These are phyloP conservation scores for Geopemphigus sp. DNA, from an alignment of 1,140 invertebrate genomes.

Conservation along the genomic window DNA sequence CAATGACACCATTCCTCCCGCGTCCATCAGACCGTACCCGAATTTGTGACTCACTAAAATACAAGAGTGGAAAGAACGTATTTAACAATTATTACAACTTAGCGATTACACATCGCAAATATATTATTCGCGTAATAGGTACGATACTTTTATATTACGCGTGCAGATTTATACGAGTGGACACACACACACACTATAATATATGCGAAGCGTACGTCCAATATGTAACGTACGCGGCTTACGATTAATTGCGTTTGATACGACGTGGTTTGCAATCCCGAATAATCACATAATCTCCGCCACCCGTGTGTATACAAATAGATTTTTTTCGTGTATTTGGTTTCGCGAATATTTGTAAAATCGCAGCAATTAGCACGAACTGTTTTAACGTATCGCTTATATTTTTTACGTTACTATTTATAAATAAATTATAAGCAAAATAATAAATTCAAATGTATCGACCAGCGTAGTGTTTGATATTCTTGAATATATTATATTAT, in stretches of 20 bases:
- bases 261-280: background rate
- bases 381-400: background rate
- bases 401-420: background rate
- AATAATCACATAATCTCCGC: background rate
- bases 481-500: no score
- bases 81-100: background rate
- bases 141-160: no score
- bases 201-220: background rate
- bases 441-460: no score
- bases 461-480: no score
- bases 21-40: constrained; percentile 98
- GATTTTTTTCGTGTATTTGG: constrained; percentile 1
- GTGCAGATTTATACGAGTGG: no score
- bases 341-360: background rate
- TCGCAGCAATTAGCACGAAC: background rate
- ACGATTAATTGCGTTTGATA: constrained; percentile 19
- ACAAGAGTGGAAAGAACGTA: background rate
- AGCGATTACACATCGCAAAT: background rate
- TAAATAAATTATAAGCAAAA: no score
- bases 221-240: constrained; percentile 14
- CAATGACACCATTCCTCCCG: constrained; percentile 84
- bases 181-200: background rate
- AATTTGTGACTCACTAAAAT: constrained; percentile 84
- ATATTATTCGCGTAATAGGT: background rate
- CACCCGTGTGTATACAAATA: background rate